Percentiles rank a stretch among this genome's conserved stretches.
Conservation (phyloP, 2,888 invertebrate species). For the Fissipunctia ypsillon region DNA sequence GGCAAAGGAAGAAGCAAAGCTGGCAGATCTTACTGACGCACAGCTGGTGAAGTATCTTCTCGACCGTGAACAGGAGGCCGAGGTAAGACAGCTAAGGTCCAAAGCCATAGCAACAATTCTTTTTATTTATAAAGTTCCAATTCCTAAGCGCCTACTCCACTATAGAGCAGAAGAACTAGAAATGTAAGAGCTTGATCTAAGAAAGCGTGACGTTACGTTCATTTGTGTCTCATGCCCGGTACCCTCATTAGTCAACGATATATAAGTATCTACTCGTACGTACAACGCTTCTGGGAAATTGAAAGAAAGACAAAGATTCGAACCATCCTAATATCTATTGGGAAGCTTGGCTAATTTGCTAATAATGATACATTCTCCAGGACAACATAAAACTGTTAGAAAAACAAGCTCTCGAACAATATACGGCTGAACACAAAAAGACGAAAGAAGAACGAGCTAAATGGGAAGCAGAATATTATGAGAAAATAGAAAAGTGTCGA, state of each 20-base stretch:
- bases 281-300: background rate
- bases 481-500: conserved; percentile 65
- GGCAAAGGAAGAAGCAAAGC: conserved; percentile 62
- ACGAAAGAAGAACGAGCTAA: conserved; percentile 61
- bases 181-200: background rate
- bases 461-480: conserved; percentile 65
- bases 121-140: background rate
- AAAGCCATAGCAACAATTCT: background rate
- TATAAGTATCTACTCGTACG: background rate
- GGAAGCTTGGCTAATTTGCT: background rate
- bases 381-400: conserved; percentile 59
- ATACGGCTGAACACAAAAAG: conserved; percentile 61
- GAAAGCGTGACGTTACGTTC: background rate
- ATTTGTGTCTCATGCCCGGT: background rate
- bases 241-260: background rate
- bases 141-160: background rate
- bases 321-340: background rate
- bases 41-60: conserved; percentile 66
- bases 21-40: conserved; percentile 63
- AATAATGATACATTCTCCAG: conserved; percentile 31
- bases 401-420: conserved; percentile 67
- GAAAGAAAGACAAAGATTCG: too few species aligned
- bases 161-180: background rate
- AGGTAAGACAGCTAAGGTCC: conserved; percentile 41
- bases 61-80: conserved; percentile 63